Percentiles rank a stretch among this genome's conserved stretches.
These are phyloP conservation scores for Chrysodeixis includens DNA, from an alignment of 2,888 invertebrate genomes.

Conservation along the genomic window DNA sequence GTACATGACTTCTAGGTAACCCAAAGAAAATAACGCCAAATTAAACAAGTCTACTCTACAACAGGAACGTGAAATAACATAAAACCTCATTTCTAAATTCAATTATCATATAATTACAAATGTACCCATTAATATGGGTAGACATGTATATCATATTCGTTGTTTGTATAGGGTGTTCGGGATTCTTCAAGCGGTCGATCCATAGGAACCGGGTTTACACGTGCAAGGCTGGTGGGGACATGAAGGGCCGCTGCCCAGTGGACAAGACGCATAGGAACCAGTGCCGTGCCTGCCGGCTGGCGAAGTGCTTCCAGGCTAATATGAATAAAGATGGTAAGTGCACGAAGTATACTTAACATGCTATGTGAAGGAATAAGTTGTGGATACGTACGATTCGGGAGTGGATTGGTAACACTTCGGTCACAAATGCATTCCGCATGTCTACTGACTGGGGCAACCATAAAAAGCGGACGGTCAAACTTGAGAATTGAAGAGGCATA, in stretches of 20 bases:
- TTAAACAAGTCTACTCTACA: neutral
- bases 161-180: constrained; percentile 93
- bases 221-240: constrained; percentile 98
- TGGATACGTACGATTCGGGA: too few species aligned
- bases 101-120: neutral
- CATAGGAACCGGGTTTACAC: constrained; percentile 98
- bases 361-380: too few species aligned
- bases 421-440: too few species aligned
- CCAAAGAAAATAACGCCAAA: too few species aligned
- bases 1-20: too few species aligned
- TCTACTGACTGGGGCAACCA: too few species aligned
- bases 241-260: constrained; percentile 97
- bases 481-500: too few species aligned
- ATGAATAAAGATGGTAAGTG: constrained; percentile 99
- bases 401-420: too few species aligned
- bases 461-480: too few species aligned
- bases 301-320: constrained; percentile 98
- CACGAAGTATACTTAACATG: too few species aligned
- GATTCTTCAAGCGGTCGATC: constrained; percentile 98
- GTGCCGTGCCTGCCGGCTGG: constrained; percentile 97
- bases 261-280: constrained; percentile 99
- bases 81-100: neutral
- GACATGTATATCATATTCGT: constrained; percentile 4
- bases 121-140: neutral
- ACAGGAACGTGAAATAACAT: neutral